phyloP scores from a whole-genome alignment of 2,113 vertebrate genomes.

The Piprites chloris region DNA sequence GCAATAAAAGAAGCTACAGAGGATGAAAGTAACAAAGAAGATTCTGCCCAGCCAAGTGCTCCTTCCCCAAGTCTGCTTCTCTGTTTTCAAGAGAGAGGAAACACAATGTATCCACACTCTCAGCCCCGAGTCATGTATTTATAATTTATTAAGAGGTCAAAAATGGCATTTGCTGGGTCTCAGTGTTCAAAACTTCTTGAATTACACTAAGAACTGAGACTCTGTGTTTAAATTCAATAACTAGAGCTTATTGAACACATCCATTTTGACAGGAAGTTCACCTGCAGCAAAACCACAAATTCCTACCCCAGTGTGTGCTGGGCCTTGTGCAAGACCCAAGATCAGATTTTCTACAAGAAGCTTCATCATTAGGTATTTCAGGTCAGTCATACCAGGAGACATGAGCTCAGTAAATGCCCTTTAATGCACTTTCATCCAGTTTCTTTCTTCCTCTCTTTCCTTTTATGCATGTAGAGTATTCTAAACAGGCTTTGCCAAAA shows the following conservation, averaged over 20 bases:
- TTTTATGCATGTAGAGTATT: not conserved
- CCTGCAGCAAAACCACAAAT: not conserved
- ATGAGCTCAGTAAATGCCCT: not conserved
- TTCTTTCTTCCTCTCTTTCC: not conserved
- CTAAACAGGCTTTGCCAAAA: constrained; percentile 1
- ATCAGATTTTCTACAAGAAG: not conserved
- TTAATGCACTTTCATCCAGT: not conserved
- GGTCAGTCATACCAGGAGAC: not conserved
- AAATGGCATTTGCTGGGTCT: constrained; percentile 7
- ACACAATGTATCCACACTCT: not conserved
- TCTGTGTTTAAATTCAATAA: constrained; percentile 25
- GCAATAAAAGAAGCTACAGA: constrained; percentile 28
- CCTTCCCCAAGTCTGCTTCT: not conserved
- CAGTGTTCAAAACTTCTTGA: not conserved
- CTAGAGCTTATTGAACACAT: constrained; percentile 42
- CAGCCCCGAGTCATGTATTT: not conserved
- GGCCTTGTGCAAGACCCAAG: not conserved
- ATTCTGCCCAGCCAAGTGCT: not conserved
- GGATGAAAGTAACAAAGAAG: constrained; percentile 15
- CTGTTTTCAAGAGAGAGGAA: not conserved
- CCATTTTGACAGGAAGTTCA: constrained; percentile 9
- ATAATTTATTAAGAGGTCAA: constrained; percentile 46
- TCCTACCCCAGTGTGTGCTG: not conserved
- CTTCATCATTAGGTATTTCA: not conserved
- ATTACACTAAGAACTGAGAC: not conserved